Percentiles rank a stretch among this genome's conserved stretches.
Conservation (phyloP, 2,888 invertebrate genomes). For the Coleophora flavipennella region DNA sequence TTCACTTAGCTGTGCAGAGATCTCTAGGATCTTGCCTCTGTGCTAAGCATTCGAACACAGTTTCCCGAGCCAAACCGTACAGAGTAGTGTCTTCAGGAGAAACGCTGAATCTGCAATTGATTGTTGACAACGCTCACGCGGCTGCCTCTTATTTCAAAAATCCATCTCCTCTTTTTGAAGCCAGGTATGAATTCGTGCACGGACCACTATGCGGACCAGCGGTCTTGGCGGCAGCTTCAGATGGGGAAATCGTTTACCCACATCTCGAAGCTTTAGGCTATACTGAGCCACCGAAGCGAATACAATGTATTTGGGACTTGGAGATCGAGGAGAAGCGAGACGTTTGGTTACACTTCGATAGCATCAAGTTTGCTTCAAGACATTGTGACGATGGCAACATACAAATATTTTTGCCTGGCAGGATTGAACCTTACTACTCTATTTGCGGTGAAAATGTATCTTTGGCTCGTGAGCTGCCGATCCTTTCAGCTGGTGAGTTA, state of each 20-base stretch:
- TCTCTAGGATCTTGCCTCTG: constrained; percentile 84
- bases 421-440: constrained; percentile 82
- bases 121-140: constrained; percentile 88
- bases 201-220: constrained; percentile 91
- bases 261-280: constrained; percentile 84
- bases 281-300: constrained; percentile 77
- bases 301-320: constrained; percentile 87
- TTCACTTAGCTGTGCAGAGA: constrained; percentile 76
- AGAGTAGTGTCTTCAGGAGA: constrained; percentile 85
- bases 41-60: constrained; percentile 73
- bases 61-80: constrained; percentile 73
- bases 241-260: constrained; percentile 91
- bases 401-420: constrained; percentile 83
- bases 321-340: constrained; percentile 87
- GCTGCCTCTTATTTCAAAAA: constrained; percentile 92
- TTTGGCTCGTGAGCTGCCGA: constrained; percentile 83
- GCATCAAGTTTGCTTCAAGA: constrained; percentile 87
- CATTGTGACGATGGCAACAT: constrained; percentile 90
- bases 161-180: constrained; percentile 86
- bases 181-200: constrained; percentile 90
- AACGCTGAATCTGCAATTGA: constrained; percentile 84
- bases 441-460: constrained; percentile 91
- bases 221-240: constrained; percentile 82
- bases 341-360: constrained; percentile 89
- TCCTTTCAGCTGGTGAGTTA: constrained; percentile 83